A percentile compares a stretch with the other conserved stretches of the same genome.
Evolutionary conservation across 2,888 invertebrate genomes (phyloP).

Genomic region (Ypsolopha scabrella): DNA sequence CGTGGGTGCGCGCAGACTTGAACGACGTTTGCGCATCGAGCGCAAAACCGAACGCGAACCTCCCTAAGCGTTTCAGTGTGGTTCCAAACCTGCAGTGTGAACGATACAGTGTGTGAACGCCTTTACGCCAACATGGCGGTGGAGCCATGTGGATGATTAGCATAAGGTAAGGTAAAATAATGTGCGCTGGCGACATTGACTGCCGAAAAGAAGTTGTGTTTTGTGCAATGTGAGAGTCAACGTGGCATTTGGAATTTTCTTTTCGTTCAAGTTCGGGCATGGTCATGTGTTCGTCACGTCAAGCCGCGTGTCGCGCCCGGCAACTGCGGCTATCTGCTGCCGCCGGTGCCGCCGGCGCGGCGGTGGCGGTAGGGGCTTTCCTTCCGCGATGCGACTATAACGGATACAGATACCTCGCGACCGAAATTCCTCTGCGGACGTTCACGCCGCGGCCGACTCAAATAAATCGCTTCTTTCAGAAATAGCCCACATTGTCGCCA

Average conservation of each 20-base stretch:
- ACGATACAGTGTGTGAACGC: slow-evolving; percentile 49
- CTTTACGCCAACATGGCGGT: slow-evolving; percentile 27
- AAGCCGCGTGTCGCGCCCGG: slow-evolving; percentile 17
- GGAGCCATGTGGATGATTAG: slow-evolving; percentile 29
- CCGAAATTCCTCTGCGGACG: slow-evolving; percentile 64
- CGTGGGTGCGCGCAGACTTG: slow-evolving; percentile 49
- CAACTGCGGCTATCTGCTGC: slow-evolving; percentile 21
- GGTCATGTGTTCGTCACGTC: slow-evolving; percentile 14
- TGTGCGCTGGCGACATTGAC: slow-evolving; percentile 21
- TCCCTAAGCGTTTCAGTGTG: slow-evolving; percentile 45
- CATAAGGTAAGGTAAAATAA: slow-evolving; percentile 40
- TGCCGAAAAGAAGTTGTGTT: slow-evolving; percentile 9
- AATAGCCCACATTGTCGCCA: slow-evolving; percentile 64
- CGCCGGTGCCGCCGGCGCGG: slow-evolving; percentile 13
- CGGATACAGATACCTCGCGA: slow-evolving; percentile 61
- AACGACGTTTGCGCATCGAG: slow-evolving; percentile 27
- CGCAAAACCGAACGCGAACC: slow-evolving; percentile 21
- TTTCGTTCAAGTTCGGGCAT: slow-evolving; percentile 46
- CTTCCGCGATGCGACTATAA: slow-evolving; percentile 30
- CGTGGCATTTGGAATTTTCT: slow-evolving; percentile 61
- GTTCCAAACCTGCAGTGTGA: slow-evolving; percentile 56
- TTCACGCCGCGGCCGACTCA: slow-evolving; percentile 66
- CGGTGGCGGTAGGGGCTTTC: slow-evolving; percentile 15
- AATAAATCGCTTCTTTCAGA: slow-evolving; percentile 67
- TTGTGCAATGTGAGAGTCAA: slow-evolving; percentile 32